Conservation (phyloP, 2,888 invertebrate species). For the Argyra leucocephala region DNA sequence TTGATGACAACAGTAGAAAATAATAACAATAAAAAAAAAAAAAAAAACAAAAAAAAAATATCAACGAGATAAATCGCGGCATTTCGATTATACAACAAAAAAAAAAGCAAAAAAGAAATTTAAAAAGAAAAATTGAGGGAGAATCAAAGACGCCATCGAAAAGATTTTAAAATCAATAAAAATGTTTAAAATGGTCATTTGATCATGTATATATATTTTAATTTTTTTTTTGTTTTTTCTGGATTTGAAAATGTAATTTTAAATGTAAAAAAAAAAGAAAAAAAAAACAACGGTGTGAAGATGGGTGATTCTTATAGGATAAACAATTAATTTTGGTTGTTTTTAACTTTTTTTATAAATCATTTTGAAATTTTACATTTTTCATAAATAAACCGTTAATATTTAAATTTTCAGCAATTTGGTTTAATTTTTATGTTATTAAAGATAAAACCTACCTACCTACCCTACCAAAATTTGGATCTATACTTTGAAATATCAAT, state of each 20-base stretch:
- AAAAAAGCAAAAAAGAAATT: background rate
- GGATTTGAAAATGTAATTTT: background rate
- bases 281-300: background rate
- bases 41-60: background rate
- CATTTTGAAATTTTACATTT: no score
- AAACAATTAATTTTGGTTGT: background rate
- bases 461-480: no score
- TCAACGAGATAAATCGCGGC: background rate
- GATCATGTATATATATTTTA: background rate
- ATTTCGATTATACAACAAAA: background rate
- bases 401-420: no score
- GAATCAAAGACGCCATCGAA: constrained; percentile 1
- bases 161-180: background rate
- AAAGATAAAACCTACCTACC: no score
- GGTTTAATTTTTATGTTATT: no score
- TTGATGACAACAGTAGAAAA: background rate
- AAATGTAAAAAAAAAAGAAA: background rate
- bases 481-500: no score
- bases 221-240: no score
- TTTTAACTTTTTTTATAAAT: no score
- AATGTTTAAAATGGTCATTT: constrained; percentile 6
- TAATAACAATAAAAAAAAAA: background rate
- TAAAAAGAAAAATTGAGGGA: background rate
- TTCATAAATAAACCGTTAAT: no score
- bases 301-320: background rate